A percentile compares a stretch with the other conserved stretches of the same genome.
Conservation (phyloP, 1,140 invertebrate species). For the Lutraria rhynchaena region DNA sequence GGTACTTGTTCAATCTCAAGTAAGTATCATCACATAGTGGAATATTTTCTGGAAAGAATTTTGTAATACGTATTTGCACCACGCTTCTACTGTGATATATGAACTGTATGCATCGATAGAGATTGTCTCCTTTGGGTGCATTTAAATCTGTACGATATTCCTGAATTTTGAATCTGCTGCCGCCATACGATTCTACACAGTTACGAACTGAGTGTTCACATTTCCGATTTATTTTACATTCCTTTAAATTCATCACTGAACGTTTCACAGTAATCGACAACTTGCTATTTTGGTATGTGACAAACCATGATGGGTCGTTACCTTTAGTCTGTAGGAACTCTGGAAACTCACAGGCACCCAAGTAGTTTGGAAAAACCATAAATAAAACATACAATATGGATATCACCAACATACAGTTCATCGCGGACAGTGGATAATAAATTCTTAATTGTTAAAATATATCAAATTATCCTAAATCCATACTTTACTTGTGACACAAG, state of each 20-base stretch:
- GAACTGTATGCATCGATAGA: constrained; percentile 46
- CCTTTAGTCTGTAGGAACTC: constrained; percentile 47
- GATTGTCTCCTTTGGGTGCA: constrained; percentile 1
- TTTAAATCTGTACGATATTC: constrained; percentile 9
- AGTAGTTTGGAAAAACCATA: constrained; percentile 6
- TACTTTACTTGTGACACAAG: too few relatives aligned
- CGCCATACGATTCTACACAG: constrained; percentile 31
- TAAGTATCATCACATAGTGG: constrained; percentile 34
- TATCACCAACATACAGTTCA: too few relatives aligned
- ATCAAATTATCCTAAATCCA: too few relatives aligned
- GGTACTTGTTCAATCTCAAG: constrained; percentile 33
- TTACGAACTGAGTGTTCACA: constrained; percentile 22
- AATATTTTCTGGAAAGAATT: not conserved
- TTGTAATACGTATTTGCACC: constrained; percentile 46
- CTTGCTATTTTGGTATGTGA: constrained; percentile 36
- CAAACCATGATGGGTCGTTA: constrained; percentile 33
- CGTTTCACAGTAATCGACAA: constrained; percentile 31
- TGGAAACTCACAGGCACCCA: constrained; percentile 38
- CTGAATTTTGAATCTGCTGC: constrained; percentile 13
- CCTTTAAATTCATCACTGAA: constrained; percentile 23
- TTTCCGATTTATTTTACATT: constrained; percentile 26
- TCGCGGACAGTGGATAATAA: too few relatives aligned
- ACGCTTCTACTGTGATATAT: constrained; percentile 39
- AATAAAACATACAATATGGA: not conserved
- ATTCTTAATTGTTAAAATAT: too few relatives aligned